Conservation (phyloP, 2,888 invertebrate species). For the Lasioglossum marginatum region DNA sequence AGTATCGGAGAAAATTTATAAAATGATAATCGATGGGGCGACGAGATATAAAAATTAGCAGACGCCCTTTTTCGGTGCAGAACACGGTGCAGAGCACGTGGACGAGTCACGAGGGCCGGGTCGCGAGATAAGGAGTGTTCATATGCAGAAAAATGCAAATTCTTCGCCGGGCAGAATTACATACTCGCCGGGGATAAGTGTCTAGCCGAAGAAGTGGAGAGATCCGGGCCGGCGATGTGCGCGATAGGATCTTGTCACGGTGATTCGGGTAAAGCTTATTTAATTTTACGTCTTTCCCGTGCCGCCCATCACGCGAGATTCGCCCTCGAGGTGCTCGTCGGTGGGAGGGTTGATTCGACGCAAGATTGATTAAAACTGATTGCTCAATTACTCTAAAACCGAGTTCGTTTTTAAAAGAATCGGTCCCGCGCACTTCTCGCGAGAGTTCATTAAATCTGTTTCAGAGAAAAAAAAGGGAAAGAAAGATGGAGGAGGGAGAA, state of each 20-base stretch:
- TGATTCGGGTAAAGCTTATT: conserved; percentile 57
- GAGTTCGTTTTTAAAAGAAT: conserved; percentile 32
- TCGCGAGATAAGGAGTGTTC: conserved; percentile 30
- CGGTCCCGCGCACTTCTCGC: neutral
- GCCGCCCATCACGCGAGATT: conserved; percentile 42
- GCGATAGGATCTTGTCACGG: conserved; percentile 54
- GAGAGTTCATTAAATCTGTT: conserved; percentile 43
- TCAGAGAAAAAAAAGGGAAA: neutral
- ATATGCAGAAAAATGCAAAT: conserved; percentile 55
- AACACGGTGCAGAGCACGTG: neutral
- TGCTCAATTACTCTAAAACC: conserved; percentile 37
- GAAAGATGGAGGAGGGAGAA: neutral
- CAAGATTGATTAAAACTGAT: conserved; percentile 57
- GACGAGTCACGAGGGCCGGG: neutral
- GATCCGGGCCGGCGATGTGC: conserved; percentile 22
- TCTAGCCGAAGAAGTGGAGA: conserved; percentile 14
- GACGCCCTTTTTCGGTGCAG: too few species aligned
- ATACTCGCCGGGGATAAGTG: conserved; percentile 30
- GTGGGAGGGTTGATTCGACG: conserved; percentile 21
- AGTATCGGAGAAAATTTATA: neutral
- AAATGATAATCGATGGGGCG: neutral
- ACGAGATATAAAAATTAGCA: neutral
- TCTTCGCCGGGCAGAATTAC: conserved; percentile 42
- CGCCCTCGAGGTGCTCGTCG: neutral
- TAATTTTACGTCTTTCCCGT: conserved; percentile 58